Conservation (phyloP, 2,113 vertebrate species). For the Leucoraja erinaceus region DNA sequence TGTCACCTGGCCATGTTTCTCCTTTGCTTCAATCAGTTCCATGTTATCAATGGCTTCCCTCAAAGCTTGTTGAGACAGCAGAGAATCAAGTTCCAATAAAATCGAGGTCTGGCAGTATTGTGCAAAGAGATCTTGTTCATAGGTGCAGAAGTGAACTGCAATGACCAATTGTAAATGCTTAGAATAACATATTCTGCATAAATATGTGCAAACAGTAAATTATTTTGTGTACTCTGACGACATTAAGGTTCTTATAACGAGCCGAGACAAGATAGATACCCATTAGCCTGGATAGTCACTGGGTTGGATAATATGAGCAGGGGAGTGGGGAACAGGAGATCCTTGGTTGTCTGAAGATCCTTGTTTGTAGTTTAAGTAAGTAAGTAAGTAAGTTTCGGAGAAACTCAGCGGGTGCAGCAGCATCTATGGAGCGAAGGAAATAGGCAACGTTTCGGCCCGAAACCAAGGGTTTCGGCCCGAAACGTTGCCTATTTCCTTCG, state of each 20-base stretch:
- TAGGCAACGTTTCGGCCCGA: too few relatives aligned
- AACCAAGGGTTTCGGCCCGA: too few relatives aligned
- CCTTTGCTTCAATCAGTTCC: conserved; percentile 57
- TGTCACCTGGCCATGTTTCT: conserved; percentile 52
- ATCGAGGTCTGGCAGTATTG: conserved; percentile 65
- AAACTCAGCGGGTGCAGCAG: too few relatives aligned
- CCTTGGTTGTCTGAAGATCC: too few relatives aligned
- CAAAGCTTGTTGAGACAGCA: conserved; percentile 61
- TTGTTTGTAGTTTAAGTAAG: too few relatives aligned
- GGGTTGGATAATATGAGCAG: too few relatives aligned
- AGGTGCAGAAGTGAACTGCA: conserved; percentile 62
- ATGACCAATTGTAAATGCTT: neutral
- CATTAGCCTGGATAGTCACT: too few relatives aligned
- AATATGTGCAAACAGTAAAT: neutral
- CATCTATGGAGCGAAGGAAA: too few relatives aligned
- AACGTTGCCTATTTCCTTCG: too few relatives aligned
- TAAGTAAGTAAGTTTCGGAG: too few relatives aligned
- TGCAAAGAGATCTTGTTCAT: conserved; percentile 55
- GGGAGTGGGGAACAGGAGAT: too few relatives aligned
- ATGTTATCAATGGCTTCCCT: conserved; percentile 59
- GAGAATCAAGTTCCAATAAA: conserved; percentile 59
- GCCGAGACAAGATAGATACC: too few relatives aligned
- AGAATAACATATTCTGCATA: neutral
- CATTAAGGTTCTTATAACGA: neutral
- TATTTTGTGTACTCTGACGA: neutral